Base-by-base conservation (phyloP, 2,888 invertebrate species). In the Melikaiella ostensackeni region DNA sequence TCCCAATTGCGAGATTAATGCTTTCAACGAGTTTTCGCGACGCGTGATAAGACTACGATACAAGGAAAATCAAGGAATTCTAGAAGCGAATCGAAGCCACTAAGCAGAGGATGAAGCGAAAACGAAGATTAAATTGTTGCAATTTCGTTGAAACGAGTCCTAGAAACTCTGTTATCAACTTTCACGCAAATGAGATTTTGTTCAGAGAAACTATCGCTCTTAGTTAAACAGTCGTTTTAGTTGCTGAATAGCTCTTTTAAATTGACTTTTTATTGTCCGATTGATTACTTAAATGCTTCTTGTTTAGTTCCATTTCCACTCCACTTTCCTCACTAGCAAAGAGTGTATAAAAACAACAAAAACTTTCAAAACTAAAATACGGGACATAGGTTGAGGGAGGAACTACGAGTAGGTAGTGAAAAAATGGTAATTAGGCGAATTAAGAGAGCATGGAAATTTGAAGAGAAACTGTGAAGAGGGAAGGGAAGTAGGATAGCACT, bases 21-120 rank as follows among this genome's bases (percentile, higher is more conserved):
- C 62, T 19, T n/a, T 63, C 9, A 63, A 35, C n/a, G n/a, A 63
- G 33, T 30, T 63, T 19, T 35, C 62, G 11, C 9, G n/a, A 11
- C 9, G 21, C 62, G 62, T 35, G 35, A 62, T 63, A 63, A 35
- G 35, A 35, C 30, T 63, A 63, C 13, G 57, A 57, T 57, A 57
- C 24, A 24, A 57, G 57, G 8, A 33, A 11, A 50, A n/a, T 9
- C 50, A 33, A 33, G 27, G 33, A 33, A n/a, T 33, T 33, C 35
- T 35, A 11, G n/a, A 35, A 13, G n/a, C n/a, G 19, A 33, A 8
- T n/a, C 3, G 62, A 33, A 3, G 33, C 16, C 9, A n/a, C 33
- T 33, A 62, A 62, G n/a, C 30, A 30, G 30, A 19, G n/a, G 33
- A 33, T 62, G n/a, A 35, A 19, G n/a, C 33, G 11, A 33, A 33